Evolutionary conservation across 2,888 invertebrate species (phyloP), one percentile per base, ranked within the genome.

Genomic region (Apodemia duryi): DNA sequence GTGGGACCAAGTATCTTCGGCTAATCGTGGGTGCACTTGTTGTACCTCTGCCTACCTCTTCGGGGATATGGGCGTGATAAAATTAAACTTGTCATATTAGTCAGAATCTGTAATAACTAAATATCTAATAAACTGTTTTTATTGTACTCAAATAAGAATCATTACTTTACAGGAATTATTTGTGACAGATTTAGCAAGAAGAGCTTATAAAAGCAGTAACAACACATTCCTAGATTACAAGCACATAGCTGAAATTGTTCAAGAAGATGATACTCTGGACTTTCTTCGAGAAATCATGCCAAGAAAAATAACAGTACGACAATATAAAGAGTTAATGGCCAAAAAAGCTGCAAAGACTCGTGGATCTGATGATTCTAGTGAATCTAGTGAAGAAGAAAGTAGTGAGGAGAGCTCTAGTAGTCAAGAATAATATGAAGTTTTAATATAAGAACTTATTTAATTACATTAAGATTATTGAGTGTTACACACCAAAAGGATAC

Each of bases 241-340:
- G 78, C 93, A 95, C 76, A 90, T 96, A 10, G 94, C 95, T 0
- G 94, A 95, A 67, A 93, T 95, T 0, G 95, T 96, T 0, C 94
- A 95, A 75, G 91, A 93, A 4, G 94, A 94, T 70, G 94, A 94
- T 62, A 94, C 93, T 0, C 88, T 95, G 72, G 95, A 95, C 71
- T 96, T 96, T 76, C 83, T 96, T 2, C 88, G 94, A 69, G 95
- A 96, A 82, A 95, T 96, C 69, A 94, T 96, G 90, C 96, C 96
- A 1, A 92, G 93, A 68, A 96, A 96, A 78, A 95, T 96, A 62
- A 95, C 95, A 0, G 95, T 95, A 0, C 86, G 90, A 51, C 93
- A 95, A 74, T 95, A 92, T 69, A 95, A 95, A 75, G 93, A 94
- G 74, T 84, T 95, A 69, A 94, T 95, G 93, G 93, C 93, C 0